Conservation (phyloP, 2,113 vertebrate genomes). For the Formicarius rufipectus region DNA sequence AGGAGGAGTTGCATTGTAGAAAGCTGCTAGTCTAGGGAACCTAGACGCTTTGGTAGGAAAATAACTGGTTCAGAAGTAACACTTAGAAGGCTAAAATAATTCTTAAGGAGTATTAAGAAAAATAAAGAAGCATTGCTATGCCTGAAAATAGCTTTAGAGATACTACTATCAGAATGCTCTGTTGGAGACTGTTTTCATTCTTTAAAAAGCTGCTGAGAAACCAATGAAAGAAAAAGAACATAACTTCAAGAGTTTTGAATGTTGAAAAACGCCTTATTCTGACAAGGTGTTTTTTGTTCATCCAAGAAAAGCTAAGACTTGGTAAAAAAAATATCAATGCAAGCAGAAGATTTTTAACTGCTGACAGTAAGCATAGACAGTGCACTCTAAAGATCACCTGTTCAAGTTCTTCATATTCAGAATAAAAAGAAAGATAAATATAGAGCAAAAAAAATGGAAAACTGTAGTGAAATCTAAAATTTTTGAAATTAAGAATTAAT, state of each 20-base stretch:
- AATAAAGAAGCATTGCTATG: not conserved
- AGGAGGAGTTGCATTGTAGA: not conserved
- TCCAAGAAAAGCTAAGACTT: not conserved
- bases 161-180: not conserved
- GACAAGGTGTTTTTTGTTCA: not conserved
- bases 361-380: not conserved
- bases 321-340: not conserved
- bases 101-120: not conserved
- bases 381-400: not conserved
- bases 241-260: not conserved
- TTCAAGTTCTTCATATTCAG: not conserved
- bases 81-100: not conserved
- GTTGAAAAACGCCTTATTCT: not conserved
- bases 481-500: not conserved
- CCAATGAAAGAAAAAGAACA: not conserved
- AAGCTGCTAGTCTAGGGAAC: not conserved
- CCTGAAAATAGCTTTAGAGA: not conserved
- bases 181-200: not conserved
- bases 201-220: conserved; percentile 17
- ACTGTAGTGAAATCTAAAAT: not conserved
- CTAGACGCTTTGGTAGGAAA: not conserved
- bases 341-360: not conserved
- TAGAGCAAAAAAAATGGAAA: not conserved
- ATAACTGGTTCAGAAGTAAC: not conserved
- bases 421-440: not conserved